A percentile compares a stretch with the other conserved stretches of the same genome.
Evolutionary conservation across 30 jellyfish, hydroid and myxozoan species (phyloP).

Genomic region (Pseudorhiza aurosa): DNA sequence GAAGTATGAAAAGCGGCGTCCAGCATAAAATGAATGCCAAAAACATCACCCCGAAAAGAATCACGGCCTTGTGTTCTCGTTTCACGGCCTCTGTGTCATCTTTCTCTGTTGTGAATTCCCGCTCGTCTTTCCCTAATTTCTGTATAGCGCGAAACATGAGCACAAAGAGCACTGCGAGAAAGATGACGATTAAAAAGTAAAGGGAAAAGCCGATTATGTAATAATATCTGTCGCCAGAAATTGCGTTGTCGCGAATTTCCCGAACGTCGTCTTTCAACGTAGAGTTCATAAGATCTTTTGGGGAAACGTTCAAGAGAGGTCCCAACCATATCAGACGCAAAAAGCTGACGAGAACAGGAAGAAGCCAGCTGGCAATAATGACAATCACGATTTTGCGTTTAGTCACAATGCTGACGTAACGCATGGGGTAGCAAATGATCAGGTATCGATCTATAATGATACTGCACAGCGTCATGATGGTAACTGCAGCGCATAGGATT

Average conservation of each 20-base stretch:
- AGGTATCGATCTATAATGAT: conserved; percentile 55
- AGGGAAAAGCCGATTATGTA: conserved; percentile 24
- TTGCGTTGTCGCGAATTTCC: neutral
- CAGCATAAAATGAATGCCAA: conserved; percentile 60
- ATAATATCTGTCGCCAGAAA: conserved; percentile 20
- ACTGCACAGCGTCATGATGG: conserved; percentile 62
- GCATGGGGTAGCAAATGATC: conserved; percentile 48
- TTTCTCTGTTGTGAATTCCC: conserved; percentile 50
- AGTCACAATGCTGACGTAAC: conserved; percentile 53
- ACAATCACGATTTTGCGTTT: conserved; percentile 42
- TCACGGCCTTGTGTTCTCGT: conserved; percentile 65
- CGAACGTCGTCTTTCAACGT: neutral
- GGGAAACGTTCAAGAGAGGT: conserved; percentile 13
- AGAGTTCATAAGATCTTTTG: neutral
- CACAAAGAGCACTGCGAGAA: conserved; percentile 42
- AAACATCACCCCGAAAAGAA: conserved; percentile 59
- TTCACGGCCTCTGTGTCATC: conserved; percentile 32
- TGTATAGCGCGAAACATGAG: conserved; percentile 61
- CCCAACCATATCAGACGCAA: conserved; percentile 61
- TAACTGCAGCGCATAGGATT: conserved; percentile 43
- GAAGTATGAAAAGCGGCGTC: conserved; percentile 72
- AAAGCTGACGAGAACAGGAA: conserved; percentile 43
- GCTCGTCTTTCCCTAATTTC: conserved; percentile 58
- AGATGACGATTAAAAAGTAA: conserved; percentile 25
- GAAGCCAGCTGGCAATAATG: conserved; percentile 48